A percentile compares a stretch with the other conserved stretches of the same genome.
Evolutionary conservation across 1,140 invertebrate species (phyloP).

Genomic region (Drosophila lowei): DNA sequence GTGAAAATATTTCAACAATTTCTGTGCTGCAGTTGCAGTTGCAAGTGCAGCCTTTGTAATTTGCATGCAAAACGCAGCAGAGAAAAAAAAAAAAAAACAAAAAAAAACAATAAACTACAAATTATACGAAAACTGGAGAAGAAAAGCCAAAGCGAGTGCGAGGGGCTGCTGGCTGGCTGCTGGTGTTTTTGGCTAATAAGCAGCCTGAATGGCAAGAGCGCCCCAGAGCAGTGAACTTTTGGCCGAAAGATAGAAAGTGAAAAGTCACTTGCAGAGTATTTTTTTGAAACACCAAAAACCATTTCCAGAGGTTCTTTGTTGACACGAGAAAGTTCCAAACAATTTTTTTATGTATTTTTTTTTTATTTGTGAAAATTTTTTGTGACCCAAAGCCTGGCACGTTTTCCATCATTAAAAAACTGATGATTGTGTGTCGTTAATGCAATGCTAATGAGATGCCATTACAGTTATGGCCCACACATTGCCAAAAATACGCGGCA

Average conservation of each 20-base stretch:
- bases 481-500: conserved; percentile 59
- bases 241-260: conserved; percentile 57
- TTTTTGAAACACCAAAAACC: conserved; percentile 13
- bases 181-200: conserved; percentile 49
- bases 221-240: conserved; percentile 69
- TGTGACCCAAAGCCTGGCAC: conserved; percentile 54
- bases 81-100: conserved; percentile 21
- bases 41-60: conserved; percentile 47
- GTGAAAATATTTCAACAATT: conserved; percentile 73
- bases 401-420: conserved; percentile 75
- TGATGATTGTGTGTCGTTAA: conserved; percentile 65
- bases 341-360: conserved; percentile 8
- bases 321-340: conserved; percentile 35
- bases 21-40: conserved; percentile 56
- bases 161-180: conserved; percentile 33
- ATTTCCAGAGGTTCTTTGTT: conserved; percentile 31
- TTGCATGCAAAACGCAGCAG: conserved; percentile 69
- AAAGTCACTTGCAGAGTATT: conserved; percentile 36
- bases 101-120: conserved; percentile 70
- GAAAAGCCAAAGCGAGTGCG: conserved; percentile 32
- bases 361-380: conserved; percentile 16
- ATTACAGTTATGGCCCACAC: conserved; percentile 66
- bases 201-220: conserved; percentile 22
- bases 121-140: conserved; percentile 42
- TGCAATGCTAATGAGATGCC: conserved; percentile 65